Base-by-base conservation (phyloP, 2,888 invertebrate species). In the Ceraclea dissimilis region DNA sequence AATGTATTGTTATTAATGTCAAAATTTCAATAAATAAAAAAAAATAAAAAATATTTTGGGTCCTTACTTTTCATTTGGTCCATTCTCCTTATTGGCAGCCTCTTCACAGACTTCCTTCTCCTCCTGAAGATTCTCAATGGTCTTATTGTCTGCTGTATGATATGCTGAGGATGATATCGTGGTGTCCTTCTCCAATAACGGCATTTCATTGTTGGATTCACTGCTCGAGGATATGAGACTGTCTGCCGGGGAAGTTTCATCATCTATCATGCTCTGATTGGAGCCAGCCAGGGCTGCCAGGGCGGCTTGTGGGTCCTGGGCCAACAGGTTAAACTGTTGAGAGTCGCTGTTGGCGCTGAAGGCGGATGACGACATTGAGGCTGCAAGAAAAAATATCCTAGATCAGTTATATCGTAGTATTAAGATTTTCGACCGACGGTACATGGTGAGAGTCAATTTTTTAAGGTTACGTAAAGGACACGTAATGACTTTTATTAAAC, bases 201-300 rank as follows among this genome's bases (percentile, higher is more conserved):
- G 72, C 57, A 76, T 65, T 53, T 79, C 76, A 57, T 80, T 80
- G 56, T 80, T 80, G 0, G 79, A 78, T 63, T 83, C 84, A 51
- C 83, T 83, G 11, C 80, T 82, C 0, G 78, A 78, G 34, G 82
- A 83, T 60, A 88, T 84, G 51, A 89, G 71, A 67, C 89, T 89
- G 64, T 89, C 90, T 0, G 88, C 88, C 13, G 91, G 91, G 0
- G 90, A 90, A 0, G 88, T 88, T 67, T 91, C 90, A 65, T 91
- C 90, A 62, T 90, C 90, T 26, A 91, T 74, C 31, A 90, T 71
- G 57, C 83, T 82, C 43, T 82, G 83, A 0, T 82, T 82, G 44
- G 84, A 85, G 17, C 82, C 79, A 60, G 84, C 86, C 49, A 81
- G 75, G 49, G 86, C 83, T 2, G 85, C 85, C 66, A 87, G 78